These are phyloP conservation scores for Ivindomyrus marchei DNA, from an alignment of 2,113 vertebrate species.

Conservation along the genomic window DNA sequence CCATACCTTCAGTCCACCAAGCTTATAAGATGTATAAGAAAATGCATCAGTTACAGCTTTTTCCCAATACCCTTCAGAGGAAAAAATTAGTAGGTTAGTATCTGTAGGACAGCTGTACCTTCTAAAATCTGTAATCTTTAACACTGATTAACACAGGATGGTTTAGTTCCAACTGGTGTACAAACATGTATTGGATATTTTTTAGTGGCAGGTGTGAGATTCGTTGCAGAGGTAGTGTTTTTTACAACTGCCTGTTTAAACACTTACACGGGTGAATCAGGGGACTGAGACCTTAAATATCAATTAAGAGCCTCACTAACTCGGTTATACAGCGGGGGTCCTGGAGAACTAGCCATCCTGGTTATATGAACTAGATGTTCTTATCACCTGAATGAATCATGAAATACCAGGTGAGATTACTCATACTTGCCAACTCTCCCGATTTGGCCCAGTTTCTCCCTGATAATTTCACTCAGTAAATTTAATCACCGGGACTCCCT, in stretches of 20 bases:
- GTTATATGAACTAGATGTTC: neutral
- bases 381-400: neutral
- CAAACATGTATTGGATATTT: neutral
- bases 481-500: neutral
- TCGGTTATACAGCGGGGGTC: neutral
- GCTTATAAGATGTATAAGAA: neutral
- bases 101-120: neutral
- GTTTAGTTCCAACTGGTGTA: neutral
- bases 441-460: neutral
- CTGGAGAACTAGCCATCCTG: neutral
- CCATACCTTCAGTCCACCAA: neutral
- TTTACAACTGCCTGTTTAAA: neutral
- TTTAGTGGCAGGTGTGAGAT: neutral
- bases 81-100: neutral
- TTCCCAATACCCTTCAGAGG: neutral
- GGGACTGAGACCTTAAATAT: neutral
- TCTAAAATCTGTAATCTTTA: neutral
- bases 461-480: neutral
- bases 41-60: neutral
- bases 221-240: neutral
- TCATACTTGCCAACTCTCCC: neutral
- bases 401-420: neutral
- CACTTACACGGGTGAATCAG: neutral
- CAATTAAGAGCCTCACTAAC: neutral
- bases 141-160: neutral